Evolutionary conservation across 2,888 invertebrate species (phyloP).

Genomic region (Erebia ligea): DNA sequence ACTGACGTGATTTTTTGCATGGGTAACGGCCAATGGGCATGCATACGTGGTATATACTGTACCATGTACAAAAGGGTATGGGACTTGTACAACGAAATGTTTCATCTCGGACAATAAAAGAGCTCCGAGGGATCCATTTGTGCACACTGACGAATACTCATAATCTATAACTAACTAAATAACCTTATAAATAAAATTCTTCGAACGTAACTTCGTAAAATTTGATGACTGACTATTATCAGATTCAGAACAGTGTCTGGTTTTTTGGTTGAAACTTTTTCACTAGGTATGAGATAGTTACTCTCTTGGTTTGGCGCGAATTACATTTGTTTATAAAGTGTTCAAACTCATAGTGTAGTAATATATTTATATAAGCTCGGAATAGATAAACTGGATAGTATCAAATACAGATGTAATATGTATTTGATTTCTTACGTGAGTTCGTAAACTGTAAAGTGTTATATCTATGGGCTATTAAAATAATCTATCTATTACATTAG

Average conservation of each 20-base stretch:
- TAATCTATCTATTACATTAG: neutral
- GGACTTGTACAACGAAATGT: too few species aligned
- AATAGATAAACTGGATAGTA: constrained; percentile 27
- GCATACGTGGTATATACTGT: too few species aligned
- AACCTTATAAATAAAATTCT: neutral
- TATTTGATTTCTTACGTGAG: constrained; percentile 1
- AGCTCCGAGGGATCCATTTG: too few species aligned
- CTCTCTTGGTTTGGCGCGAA: constrained; percentile 12
- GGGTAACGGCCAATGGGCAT: too few species aligned
- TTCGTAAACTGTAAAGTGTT: neutral
- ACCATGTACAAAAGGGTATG: too few species aligned
- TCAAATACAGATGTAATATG: constrained; percentile 6
- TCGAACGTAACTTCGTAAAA: neutral
- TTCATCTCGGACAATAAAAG: too few species aligned
- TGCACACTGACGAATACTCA: too few species aligned
- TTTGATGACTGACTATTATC: neutral
- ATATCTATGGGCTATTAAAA: neutral
- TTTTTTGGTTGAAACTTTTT: constrained; percentile 5
- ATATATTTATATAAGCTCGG: constrained; percentile 8
- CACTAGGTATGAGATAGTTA: neutral
- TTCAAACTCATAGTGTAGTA: constrained; percentile 6
- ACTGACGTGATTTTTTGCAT: too few species aligned
- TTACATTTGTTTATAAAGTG: constrained; percentile 18
- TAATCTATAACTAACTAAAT: too few species aligned
- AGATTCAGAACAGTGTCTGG: neutral